Conservation (phyloP, 1,140 invertebrate genomes). For the Drosophila biarmipes region DNA sequence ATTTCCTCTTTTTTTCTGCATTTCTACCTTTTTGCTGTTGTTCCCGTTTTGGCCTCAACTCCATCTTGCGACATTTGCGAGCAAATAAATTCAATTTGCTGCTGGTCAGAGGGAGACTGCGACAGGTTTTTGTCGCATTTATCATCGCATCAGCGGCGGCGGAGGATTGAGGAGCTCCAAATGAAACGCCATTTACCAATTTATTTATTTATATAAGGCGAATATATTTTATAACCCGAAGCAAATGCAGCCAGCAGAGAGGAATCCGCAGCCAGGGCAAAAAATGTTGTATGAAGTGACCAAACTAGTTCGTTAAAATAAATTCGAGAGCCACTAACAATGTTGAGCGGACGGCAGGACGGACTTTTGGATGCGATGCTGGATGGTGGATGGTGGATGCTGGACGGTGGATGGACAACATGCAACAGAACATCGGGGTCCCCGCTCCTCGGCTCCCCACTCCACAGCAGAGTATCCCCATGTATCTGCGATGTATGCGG, state of each 20-base stretch:
- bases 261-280: slow-evolving; percentile 16
- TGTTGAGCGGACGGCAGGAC: slow-evolving; percentile 59
- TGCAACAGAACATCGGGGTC: slow-evolving; percentile 54
- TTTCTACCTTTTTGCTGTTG: slow-evolving; percentile 1
- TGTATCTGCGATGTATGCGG: slow-evolving; percentile 62
- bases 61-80: slow-evolving; percentile 62
- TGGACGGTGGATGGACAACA: slow-evolving; percentile 56
- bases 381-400: slow-evolving; percentile 12
- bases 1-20: slow-evolving; percentile 17
- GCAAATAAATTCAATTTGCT: slow-evolving; percentile 82
- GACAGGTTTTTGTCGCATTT: slow-evolving; percentile 83
- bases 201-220: slow-evolving; percentile 83
- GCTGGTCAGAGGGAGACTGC: slow-evolving; percentile 64
- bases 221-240: slow-evolving; percentile 82
- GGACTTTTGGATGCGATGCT: slow-evolving; percentile 26
- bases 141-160: slow-evolving; percentile 71
- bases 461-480: slow-evolving; percentile 20
- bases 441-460: slow-evolving; percentile 35
- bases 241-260: slow-evolving; percentile 36
- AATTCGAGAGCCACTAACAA: slow-evolving; percentile 82
- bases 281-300: slow-evolving; percentile 83
- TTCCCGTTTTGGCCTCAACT: slow-evolving; percentile 45
- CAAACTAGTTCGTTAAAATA: slow-evolving; percentile 83
- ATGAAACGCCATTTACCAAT: slow-evolving; percentile 82
- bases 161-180: slow-evolving; percentile 40